Base-by-base conservation (phyloP, 23 tunicate genomes). In the Styela plicata region DNA sequence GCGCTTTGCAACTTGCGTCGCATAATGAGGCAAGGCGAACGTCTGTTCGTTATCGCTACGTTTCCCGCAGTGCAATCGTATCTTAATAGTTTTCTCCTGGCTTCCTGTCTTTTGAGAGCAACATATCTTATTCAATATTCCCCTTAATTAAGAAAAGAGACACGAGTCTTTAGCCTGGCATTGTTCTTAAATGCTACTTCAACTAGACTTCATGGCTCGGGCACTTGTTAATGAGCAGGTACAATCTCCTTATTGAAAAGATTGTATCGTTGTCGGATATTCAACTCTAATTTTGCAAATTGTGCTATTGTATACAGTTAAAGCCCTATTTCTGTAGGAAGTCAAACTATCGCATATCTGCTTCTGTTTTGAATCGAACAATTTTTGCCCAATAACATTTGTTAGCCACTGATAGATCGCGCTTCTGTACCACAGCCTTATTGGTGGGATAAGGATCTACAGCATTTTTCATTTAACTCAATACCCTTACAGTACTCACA, bases 171-270 rank as follows among this genome's bases (percentile, higher is more conserved):
- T 44, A 44, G 57, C 71, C 30, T 25, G 22, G n/a, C 22, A 67
- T 67, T 67, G 71, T 67, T 67, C 71, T 29, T 67, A 27, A 67
- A 67, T 27, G 22, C 22, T 29, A 22, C 30, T 67, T 67, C 71
- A 22, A 25, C 22, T 16, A 29, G 31, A 67, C 71, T 29, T 29
- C 31, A 67, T 67, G 71, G 31, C 30, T 67, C 30, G 31, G 19
- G 71, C 71, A 67, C 71, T 29, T 67, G 71, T 24, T 67, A 67
- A 67, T 67, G 71, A 67, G 71, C 71, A 67, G 71, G 71, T 67
- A 25, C 31, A 29, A 27, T 67, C 71, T 27, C 13, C n/a, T 25
- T 24, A 27, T 22, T 67, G 24, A 67, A 67, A 18, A 25, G 57
- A 44, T 44, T 44, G 57, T 44, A 44, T 44, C 57, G 13, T 44